Percentiles rank a stretch among this genome's conserved stretches.
Conservation (phyloP, 2,888 invertebrate genomes). For the Dynastes hyllus region DNA sequence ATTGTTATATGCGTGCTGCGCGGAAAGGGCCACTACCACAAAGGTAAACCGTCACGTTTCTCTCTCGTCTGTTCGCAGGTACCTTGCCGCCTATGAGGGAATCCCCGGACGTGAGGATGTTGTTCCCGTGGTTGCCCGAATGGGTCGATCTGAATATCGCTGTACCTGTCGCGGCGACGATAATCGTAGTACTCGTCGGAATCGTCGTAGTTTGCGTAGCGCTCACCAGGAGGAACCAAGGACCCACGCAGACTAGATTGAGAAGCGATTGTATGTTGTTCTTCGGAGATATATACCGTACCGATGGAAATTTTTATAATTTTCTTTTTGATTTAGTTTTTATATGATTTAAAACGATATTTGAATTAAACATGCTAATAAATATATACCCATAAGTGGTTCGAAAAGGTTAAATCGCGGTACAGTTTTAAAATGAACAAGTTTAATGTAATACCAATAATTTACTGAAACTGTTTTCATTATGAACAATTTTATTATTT, state of each 20-base stretch:
- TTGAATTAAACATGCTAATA: too few relatives aligned
- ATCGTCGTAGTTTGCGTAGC: constrained; percentile 93
- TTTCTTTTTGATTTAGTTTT: too few relatives aligned
- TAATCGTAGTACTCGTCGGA: constrained; percentile 92
- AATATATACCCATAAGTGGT: too few relatives aligned
- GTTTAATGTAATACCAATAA: too few relatives aligned
- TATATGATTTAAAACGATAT: too few relatives aligned
- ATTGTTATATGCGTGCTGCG: constrained; percentile 94
- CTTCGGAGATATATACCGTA: too few relatives aligned
- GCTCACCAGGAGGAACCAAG: constrained; percentile 82
- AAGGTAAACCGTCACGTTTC: constrained; percentile 78
- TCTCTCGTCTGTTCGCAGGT: constrained; percentile 73
- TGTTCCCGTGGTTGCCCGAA: constrained; percentile 86
- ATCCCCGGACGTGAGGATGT: constrained; percentile 72
- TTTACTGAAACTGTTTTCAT: too few relatives aligned
- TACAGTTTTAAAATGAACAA: too few relatives aligned
- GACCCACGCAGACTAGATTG: constrained; percentile 81
- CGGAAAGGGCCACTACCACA: constrained; percentile 87
- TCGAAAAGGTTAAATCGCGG: too few relatives aligned
- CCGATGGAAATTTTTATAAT: too few relatives aligned
- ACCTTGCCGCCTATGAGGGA: constrained; percentile 85
- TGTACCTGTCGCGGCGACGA: constrained; percentile 91
- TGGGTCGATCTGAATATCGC: constrained; percentile 94
- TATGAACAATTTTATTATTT: too few relatives aligned
- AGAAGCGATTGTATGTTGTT: constrained; percentile 87